Conservation (phyloP, 1,140 invertebrate genomes). For the Pissodes strobi region DNA sequence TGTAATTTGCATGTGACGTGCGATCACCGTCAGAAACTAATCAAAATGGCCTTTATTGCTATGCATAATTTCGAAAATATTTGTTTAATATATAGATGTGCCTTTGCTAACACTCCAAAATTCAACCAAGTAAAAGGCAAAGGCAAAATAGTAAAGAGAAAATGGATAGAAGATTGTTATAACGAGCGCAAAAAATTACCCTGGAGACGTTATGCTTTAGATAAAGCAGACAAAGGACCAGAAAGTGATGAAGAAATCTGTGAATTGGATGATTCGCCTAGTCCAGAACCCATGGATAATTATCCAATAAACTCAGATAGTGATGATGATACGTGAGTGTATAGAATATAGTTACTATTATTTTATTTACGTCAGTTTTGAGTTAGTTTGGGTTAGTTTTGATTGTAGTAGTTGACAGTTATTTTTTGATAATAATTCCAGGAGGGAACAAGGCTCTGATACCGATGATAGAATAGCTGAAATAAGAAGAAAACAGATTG, state of each 20-base stretch:
- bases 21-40: too few species aligned
- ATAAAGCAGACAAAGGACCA: constrained; percentile 57
- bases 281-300: neutral
- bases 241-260: constrained; percentile 62
- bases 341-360: too few species aligned
- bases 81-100: constrained; percentile 66
- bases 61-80: too few species aligned
- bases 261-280: constrained; percentile 46
- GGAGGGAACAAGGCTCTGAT: constrained; percentile 49
- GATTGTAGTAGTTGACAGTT: neutral
- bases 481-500: constrained; percentile 38
- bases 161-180: constrained; percentile 78
- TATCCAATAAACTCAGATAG: constrained; percentile 5
- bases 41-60: too few species aligned
- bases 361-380: too few species aligned
- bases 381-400: too few species aligned
- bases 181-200: constrained; percentile 66
- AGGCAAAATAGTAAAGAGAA: constrained; percentile 72
- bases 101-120: constrained; percentile 88
- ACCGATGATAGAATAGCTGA: constrained; percentile 63
- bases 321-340: constrained; percentile 35
- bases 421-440: neutral
- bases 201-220: constrained; percentile 71
- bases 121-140: constrained; percentile 73
- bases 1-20: too few species aligned